phyloP scores from a whole-genome alignment of 2,113 vertebrate genomes.

The Nothoprocta perdicaria region DNA sequence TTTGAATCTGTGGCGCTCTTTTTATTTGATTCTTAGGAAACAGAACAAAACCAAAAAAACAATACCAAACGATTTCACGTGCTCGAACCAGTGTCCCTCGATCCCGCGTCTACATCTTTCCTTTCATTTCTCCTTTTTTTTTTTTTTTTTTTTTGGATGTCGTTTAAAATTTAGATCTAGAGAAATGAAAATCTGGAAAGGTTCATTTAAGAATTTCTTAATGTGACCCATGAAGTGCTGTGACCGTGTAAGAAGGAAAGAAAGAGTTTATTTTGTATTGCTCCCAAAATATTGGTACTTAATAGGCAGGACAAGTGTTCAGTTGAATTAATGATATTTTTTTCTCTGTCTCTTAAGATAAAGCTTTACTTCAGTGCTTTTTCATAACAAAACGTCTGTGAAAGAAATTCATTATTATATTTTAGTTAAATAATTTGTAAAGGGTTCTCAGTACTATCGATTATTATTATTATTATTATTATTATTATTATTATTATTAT shows the following conservation, averaged over 20 bases:
- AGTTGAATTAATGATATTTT: neutral
- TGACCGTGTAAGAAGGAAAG: neutral
- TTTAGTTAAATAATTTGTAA: slow-evolving; percentile 39
- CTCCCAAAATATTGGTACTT: slow-evolving; percentile 33
- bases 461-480: neutral
- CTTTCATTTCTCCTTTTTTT: neutral
- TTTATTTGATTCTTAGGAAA: neutral
- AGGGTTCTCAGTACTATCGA: neutral
- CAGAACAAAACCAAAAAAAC: neutral
- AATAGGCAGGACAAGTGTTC: slow-evolving; percentile 2
- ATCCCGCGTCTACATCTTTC: neutral
- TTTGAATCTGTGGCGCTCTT: neutral
- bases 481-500: neutral
- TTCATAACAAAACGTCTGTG: neutral
- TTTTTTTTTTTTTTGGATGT: no score
- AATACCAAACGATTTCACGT: neutral
- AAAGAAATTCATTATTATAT: neutral
- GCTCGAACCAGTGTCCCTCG: neutral
- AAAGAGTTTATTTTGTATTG: slow-evolving; percentile 3
- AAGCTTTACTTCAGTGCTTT: neutral
- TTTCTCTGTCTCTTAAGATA: neutral
- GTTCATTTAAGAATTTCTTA: neutral
- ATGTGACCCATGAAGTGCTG: neutral
- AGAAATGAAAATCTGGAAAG: slow-evolving; percentile 25
- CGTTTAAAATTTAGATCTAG: slow-evolving; percentile 23